Base-by-base conservation (phyloP, 2,797 vertebrate genomes). In the Platalea minor region DNA sequence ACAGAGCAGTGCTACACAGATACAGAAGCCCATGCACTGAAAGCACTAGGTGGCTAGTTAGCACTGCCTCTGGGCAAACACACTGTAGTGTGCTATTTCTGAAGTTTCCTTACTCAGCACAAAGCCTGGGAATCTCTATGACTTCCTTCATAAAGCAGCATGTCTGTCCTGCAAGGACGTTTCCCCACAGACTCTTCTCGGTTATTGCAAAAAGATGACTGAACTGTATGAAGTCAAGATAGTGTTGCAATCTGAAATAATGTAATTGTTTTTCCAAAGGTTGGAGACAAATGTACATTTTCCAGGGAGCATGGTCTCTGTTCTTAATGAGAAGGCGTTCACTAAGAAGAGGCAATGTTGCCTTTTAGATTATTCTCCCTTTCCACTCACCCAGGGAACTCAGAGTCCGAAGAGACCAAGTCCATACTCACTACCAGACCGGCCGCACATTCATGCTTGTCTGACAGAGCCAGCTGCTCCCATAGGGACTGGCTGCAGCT, bases 371-470 rank as follows among this genome's bases (percentile, higher is more conserved):
- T 53, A 33, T 33, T 41, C 28, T 46, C n/a, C 17, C 20, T 73
- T 68, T 54, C 11, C 17, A 43, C 5, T 7, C 0, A 0, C 3
- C 2, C 50, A 59, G 7, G 3, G 31, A 50, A 43, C n/a, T 13
- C 3, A 0, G n/a, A 81, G 56, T 85, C 51, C 46, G 56, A 45
- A 54, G 51, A 80, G 51, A 45, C 20, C 10, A 28, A 73, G 67
- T 21, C 29, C 6, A 11, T 35, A 29, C 23, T 17, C 19, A 12
- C 23, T 51, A 43, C 17, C 64, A 28, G 23, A 33, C 9, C 0
- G 18, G 26, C 13, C 1, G 2, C 14, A 74, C 0, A 1, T 10
- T 26, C 21, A 31, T 7, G 31, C 13, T 24, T 24, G 24, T 17
- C 76, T 48, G 45, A 53, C n/a, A 18, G 39, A 2, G 10, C 33